Evolutionary conservation across 2,797 vertebrate genomes (phyloP).

Genomic region (Tenualosa ilisha): DNA sequence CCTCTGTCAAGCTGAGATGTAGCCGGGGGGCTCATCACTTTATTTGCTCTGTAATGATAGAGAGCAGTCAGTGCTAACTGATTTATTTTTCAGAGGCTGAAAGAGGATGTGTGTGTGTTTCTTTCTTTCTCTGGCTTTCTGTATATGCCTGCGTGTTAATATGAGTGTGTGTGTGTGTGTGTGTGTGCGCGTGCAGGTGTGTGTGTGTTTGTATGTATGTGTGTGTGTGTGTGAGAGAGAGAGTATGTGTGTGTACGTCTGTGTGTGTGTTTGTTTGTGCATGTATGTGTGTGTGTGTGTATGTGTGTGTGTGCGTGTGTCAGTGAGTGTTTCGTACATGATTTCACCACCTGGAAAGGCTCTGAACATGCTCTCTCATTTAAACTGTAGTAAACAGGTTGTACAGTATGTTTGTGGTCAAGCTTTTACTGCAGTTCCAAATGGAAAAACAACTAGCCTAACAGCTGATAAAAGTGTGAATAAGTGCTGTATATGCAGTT

Average conservation of each 20-base stretch:
- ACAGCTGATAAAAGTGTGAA: neutral
- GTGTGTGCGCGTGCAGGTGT: too few species aligned
- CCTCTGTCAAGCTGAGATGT: neutral
- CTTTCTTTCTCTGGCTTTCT: too few species aligned
- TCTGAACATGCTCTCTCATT: neutral
- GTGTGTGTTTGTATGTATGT: neutral
- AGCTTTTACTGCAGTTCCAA: neutral
- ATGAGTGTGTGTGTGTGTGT: too few species aligned
- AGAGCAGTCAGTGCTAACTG: neutral
- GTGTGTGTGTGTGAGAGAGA: neutral
- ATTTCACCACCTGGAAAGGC: constrained; percentile 9
- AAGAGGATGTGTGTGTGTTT: neutral
- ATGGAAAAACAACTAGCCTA: constrained; percentile 1
- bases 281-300: neutral
- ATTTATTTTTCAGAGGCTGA: neutral
- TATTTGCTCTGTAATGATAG: neutral
- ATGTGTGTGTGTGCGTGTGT: neutral
- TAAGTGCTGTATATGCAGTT: neutral
- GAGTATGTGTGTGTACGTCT: neutral
- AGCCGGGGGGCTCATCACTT: neutral
- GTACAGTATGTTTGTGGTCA: constrained; percentile 9
- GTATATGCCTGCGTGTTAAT: too few species aligned
- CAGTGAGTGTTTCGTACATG: neutral
- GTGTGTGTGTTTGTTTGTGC: neutral
- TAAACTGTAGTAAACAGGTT: constrained; percentile 2